These are phyloP conservation scores for Phasianus colchicus DNA, from an alignment of 2,113 vertebrate genomes.

Conservation along the genomic window DNA sequence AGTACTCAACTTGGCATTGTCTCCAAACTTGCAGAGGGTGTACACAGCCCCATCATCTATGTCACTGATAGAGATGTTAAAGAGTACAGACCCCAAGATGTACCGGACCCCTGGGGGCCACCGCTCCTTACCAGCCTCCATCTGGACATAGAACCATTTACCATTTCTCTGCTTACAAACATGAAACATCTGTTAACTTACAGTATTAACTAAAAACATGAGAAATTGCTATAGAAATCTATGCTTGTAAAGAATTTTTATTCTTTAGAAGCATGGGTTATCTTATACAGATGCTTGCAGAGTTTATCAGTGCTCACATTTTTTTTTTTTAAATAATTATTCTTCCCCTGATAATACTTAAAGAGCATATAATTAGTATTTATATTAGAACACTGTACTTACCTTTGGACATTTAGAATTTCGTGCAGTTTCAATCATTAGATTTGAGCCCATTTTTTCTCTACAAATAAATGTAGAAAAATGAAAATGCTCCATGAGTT, in stretches of 20 bases:
- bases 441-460: slow-evolving; percentile 92
- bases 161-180: background rate
- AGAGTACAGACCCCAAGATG: too few species aligned
- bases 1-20: too few species aligned
- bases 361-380: background rate
- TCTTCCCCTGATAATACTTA: background rate
- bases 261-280: background rate
- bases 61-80: too few species aligned
- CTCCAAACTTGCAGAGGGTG: too few species aligned
- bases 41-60: too few species aligned
- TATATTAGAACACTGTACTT: slow-evolving; percentile 46
- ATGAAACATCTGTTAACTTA: background rate
- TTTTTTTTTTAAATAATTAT: background rate
- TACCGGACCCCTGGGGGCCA: too few species aligned
- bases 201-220: background rate
- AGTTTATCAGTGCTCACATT: background rate
- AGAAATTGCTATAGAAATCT: background rate
- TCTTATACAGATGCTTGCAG: background rate
- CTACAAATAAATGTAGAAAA: slow-evolving; percentile 74
- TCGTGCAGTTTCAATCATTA: slow-evolving; percentile 94
- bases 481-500: background rate
- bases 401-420: slow-evolving; percentile 93
- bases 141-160: too few species aligned
- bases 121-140: too few species aligned
- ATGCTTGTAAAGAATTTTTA: background rate